These are phyloP conservation scores for Chloroclysta siterata DNA, from an alignment of 2,888 invertebrate species.

Conservation along the genomic window DNA sequence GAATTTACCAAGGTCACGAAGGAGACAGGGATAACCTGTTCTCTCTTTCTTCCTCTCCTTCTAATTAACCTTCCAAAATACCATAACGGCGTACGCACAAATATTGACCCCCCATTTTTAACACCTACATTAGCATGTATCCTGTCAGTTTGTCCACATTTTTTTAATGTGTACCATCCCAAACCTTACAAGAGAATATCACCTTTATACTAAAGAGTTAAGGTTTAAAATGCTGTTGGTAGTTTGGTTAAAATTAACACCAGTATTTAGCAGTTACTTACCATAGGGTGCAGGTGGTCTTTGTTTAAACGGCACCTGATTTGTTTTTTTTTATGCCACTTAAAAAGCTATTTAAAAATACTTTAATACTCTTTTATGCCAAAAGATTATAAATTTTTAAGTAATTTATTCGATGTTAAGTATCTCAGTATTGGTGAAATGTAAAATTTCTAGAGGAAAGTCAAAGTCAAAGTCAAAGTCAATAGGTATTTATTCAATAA, in stretches of 20 bases:
- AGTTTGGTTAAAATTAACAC: conserved; percentile 72
- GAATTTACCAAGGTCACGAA: not conserved
- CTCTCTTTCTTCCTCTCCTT: conserved; percentile 10
- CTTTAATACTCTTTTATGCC: too few relatives aligned
- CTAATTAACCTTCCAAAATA: conserved; percentile 37
- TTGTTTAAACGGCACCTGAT: conserved; percentile 67
- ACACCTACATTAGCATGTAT: conserved; percentile 62
- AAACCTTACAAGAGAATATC: conserved; percentile 11
- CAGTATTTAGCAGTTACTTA: conserved; percentile 74
- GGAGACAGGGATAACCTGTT: not conserved
- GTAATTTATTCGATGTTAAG: too few relatives aligned
- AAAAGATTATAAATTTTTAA: not conserved
- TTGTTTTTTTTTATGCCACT: conserved; percentile 45
- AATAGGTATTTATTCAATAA: too few relatives aligned
- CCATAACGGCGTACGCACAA: conserved; percentile 49
- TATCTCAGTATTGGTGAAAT: too few relatives aligned
- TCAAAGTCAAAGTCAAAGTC: too few relatives aligned
- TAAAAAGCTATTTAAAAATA: conserved; percentile 47
- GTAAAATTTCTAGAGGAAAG: too few relatives aligned
- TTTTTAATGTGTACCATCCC: conserved; percentile 33
- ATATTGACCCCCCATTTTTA: conserved; percentile 68
- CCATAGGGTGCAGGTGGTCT: conserved; percentile 78
- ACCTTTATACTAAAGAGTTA: conserved; percentile 2
- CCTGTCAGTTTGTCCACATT: conserved; percentile 38
- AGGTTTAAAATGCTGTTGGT: conserved; percentile 37